Evolutionary conservation across 2,888 invertebrate species (phyloP), one percentile per base, ranked within the genome.

Genomic region (Gortyna flavago): DNA sequence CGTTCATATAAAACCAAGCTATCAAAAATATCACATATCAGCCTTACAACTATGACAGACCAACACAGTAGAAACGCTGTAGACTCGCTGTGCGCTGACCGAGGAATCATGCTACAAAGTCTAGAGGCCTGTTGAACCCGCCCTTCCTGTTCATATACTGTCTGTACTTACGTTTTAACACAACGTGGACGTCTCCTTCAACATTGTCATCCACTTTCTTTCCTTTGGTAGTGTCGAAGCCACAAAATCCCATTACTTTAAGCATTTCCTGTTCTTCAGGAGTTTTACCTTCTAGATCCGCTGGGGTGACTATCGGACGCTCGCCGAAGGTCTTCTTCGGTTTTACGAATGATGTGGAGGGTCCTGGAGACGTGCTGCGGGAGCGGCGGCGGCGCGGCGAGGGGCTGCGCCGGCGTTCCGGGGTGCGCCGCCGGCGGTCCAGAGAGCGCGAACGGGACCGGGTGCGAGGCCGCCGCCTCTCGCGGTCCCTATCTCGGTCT

Each of bases 81-180:
- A 48, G n/a, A 44, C 61, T 57, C n/a, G 83, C 69, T 80, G 85
- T 86, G 83, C 79, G 79, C 61, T 84, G 54, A 67, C 64, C 25
- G 68, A 87, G 74, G 77, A 54, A 76, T 88, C 79, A 99, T 86
- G 99, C 99, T 86, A 99, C 99, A 96, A 99, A 99, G 95, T 99
- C 99, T 85, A 99, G 96, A 62, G 99, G 99, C 92, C 99, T 97
- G 95, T 99, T 99, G 96, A 99, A 99, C 75, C 99, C 99, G 84
- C 99, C 99, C 95, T 99, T 99, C 83, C 99, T 97, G 95, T 99
- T 99, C 99, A 99, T 99, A 93, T 99, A 99, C 96, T 99, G 99
- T 90, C 99, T 98, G 94, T 99, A 99, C 96, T 99, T 99, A 90
- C 99, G 97, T 96, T 99, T 99, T 81, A 99, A 97, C 84, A 99